Percentiles rank a stretch among this genome's conserved stretches.
These are phyloP conservation scores for Pipistrellus pygmaeus DNA, from an alignment of 2,797 vertebrate species.

Conservation along the genomic window DNA sequence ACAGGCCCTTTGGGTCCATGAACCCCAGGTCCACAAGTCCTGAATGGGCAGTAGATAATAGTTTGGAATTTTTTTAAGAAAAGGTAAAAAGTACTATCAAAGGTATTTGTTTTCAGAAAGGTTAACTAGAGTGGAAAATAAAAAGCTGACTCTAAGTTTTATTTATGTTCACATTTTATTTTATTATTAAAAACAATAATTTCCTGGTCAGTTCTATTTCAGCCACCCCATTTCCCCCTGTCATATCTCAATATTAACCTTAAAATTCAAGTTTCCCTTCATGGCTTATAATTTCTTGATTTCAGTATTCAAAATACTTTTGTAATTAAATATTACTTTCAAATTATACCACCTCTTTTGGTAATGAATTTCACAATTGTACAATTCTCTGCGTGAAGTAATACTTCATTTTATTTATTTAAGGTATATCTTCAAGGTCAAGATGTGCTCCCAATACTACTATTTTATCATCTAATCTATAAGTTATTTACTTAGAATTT, in stretches of 20 bases:
- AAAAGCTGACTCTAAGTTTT: not conserved
- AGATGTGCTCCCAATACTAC: not conserved
- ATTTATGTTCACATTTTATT: not conserved
- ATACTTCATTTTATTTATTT: not conserved
- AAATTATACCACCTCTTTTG: not conserved
- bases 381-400: not conserved
- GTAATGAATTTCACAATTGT: not conserved
- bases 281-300: not conserved
- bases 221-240: not conserved
- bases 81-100: not conserved
- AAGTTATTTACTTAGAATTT: not conserved
- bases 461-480: not conserved
- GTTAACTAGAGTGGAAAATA: not conserved
- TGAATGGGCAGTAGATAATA: not conserved
- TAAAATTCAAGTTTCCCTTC: not conserved
- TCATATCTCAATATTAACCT: not conserved
- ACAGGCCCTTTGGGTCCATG: not conserved
- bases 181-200: conserved; percentile 27
- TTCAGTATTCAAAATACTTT: not conserved
- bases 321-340: conserved; percentile 14
- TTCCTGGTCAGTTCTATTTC: not conserved
- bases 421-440: not conserved
- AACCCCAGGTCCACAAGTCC: not conserved
- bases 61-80: not conserved
- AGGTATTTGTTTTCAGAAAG: not conserved